These are phyloP conservation scores for Sitophilus oryzae DNA, from an alignment of 1,140 invertebrate species.

Conservation along the genomic window DNA sequence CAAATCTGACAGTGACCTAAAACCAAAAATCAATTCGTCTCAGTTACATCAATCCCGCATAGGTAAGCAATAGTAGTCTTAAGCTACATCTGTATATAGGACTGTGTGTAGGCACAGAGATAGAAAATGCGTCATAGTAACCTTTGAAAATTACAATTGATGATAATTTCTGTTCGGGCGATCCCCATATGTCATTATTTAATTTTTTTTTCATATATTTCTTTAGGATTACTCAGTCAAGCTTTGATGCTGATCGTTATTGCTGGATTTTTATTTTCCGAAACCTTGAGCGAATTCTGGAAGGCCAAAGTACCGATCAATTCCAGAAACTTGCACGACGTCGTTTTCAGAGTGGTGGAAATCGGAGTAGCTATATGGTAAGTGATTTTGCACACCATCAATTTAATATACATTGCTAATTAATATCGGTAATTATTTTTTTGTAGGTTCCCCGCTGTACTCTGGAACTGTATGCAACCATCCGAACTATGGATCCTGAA, in stretches of 20 bases:
- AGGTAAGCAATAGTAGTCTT: conserved; percentile 44
- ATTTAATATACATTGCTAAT: not conserved
- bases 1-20: conserved; percentile 22
- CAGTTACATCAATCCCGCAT: conserved; percentile 86
- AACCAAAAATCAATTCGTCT: conserved; percentile 68
- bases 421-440: not conserved
- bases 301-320: conserved; percentile 85
- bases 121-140: no score
- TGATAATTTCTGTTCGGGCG: no score
- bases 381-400: not conserved
- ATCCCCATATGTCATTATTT: no score
- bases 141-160: no score
- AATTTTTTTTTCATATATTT: no score
- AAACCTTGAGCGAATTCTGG: conserved; percentile 87
- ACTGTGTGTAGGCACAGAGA: no score
- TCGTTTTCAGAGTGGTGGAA: conserved; percentile 85
- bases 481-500: conserved; percentile 91
- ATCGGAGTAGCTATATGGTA: conserved; percentile 86
- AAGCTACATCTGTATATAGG: not conserved
- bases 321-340: conserved; percentile 85
- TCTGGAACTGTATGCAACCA: conserved; percentile 95
- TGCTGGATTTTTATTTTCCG: conserved; percentile 81
- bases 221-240: conserved; percentile 68
- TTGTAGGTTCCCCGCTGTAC: conserved; percentile 72
- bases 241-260: conserved; percentile 80